Conservation (phyloP, 2,888 invertebrate genomes). For the Seira musarum region DNA sequence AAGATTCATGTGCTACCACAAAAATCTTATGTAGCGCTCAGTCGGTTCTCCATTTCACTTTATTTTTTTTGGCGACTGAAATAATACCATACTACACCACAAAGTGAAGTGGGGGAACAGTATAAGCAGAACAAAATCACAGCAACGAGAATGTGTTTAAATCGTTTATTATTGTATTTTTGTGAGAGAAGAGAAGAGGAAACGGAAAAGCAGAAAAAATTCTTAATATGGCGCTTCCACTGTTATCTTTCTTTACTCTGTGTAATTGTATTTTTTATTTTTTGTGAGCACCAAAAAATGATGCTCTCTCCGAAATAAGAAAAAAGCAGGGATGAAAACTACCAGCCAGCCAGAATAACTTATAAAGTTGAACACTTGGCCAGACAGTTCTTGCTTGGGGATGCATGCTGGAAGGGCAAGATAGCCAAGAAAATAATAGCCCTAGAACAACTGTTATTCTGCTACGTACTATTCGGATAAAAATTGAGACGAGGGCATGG, state of each 20-base stretch:
- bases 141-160: background rate
- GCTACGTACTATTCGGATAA: background rate
- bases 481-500: conserved; percentile 17
- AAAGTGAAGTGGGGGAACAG: background rate
- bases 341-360: conserved; percentile 7
- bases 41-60: background rate
- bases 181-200: background rate
- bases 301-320: conserved; percentile 10
- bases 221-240: conserved; percentile 12
- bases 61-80: conserved; percentile 2
- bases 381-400: background rate
- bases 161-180: conserved; percentile 5
- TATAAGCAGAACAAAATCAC: background rate
- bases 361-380: conserved; percentile 13
- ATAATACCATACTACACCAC: too few relatives aligned
- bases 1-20: conserved; percentile 15
- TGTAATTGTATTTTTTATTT: conserved; percentile 16
- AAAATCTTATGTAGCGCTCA: conserved; percentile 7
- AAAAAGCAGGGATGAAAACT: background rate
- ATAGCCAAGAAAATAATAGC: background rate
- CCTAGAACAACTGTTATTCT: conserved; percentile 10
- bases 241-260: conserved; percentile 1
- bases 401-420: background rate
- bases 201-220: conserved; percentile 5
- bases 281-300: background rate